Percentiles rank a stretch among this genome's conserved stretches.
phyloP scores from a whole-genome alignment of 2,888 invertebrate genomes.

The Harpalus rubripes region DNA sequence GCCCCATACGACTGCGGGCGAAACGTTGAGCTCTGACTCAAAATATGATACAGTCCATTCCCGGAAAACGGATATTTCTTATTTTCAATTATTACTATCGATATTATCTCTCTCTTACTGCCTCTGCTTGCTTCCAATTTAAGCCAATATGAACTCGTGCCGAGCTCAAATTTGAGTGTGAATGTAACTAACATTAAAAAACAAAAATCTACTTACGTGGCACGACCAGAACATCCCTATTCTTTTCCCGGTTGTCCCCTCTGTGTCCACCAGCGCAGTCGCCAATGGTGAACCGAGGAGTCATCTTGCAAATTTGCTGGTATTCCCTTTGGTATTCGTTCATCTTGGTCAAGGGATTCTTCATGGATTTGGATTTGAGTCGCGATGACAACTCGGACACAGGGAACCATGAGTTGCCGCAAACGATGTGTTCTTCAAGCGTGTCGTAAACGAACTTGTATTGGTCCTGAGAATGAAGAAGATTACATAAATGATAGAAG shows the following conservation, averaged over 20 bases:
- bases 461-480: slow-evolving; percentile 86
- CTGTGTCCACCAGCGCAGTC: slow-evolving; percentile 99
- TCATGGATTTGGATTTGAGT: slow-evolving; percentile 93
- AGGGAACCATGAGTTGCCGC: slow-evolving; percentile 97
- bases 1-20: too few relatives aligned
- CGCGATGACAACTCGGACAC: slow-evolving; percentile 94
- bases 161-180: too few relatives aligned
- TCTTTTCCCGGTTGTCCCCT: slow-evolving; percentile 98
- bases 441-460: slow-evolving; percentile 98
- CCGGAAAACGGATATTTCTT: too few relatives aligned
- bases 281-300: slow-evolving; percentile 96
- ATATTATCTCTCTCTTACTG: too few relatives aligned
- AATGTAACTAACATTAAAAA: too few relatives aligned
- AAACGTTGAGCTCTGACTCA: too few relatives aligned
- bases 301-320: slow-evolving; percentile 95
- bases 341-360: slow-evolving; percentile 90
- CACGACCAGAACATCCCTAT: slow-evolving; percentile 95
- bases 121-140: too few relatives aligned
- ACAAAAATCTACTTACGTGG: slow-evolving; percentile 85
- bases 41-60: too few relatives aligned
- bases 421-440: slow-evolving; percentile 94
- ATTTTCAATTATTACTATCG: too few relatives aligned
- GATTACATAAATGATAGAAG: neutral
- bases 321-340: slow-evolving; percentile 97
- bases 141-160: too few relatives aligned